phyloP scores from a whole-genome alignment of 2,113 vertebrate genomes.

The Aldabrachelys gigantea region DNA sequence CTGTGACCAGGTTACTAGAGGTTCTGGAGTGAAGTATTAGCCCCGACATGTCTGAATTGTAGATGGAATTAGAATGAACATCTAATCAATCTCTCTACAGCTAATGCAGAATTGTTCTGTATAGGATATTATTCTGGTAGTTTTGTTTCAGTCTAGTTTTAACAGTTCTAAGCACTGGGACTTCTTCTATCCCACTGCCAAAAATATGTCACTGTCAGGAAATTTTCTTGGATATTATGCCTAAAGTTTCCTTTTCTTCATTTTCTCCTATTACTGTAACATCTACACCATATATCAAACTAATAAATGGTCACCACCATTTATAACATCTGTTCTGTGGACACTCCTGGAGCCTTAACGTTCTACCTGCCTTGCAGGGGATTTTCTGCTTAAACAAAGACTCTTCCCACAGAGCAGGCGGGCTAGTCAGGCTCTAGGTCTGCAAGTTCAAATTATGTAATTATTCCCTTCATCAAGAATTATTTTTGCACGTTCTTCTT shows the following conservation, averaged over 20 bases:
- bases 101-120: background rate
- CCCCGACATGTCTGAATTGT: background rate
- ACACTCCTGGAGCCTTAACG: background rate
- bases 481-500: background rate
- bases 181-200: background rate
- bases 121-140: rapidly evolving
- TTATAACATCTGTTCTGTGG: background rate
- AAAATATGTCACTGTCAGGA: background rate
- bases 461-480: background rate
- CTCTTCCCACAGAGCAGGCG: background rate
- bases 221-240: background rate
- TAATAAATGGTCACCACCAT: background rate
- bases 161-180: background rate
- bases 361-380: rapidly evolving
- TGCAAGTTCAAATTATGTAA: background rate
- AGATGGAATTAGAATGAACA: background rate
- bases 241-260: background rate
- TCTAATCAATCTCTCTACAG: rapidly evolving
- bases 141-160: background rate
- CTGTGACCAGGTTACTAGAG: background rate
- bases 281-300: rapidly evolving
- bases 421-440: constrained; percentile 2
- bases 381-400: background rate
- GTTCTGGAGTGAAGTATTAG: background rate
- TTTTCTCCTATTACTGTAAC: background rate